Conservation (phyloP, 2,113 vertebrate genomes). For the Phaethon lepturus region DNA sequence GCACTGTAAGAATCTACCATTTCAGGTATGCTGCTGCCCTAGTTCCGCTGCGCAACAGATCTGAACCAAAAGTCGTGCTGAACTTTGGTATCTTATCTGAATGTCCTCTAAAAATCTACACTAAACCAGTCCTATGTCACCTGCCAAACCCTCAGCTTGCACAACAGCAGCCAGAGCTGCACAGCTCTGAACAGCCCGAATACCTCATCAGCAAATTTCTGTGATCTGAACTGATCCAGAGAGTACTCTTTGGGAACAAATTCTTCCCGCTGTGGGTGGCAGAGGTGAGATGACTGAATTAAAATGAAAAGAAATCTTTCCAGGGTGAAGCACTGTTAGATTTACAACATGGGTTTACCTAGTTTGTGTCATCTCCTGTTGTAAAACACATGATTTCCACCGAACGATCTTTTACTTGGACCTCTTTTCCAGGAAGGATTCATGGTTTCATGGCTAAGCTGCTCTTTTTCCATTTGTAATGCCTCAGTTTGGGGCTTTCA, state of each 20-base stretch:
- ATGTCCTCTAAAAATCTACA: background rate
- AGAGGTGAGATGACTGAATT: background rate
- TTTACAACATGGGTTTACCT: background rate
- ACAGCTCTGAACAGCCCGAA: background rate
- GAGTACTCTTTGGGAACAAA: background rate
- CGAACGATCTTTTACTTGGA: background rate
- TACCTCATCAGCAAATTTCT: background rate
- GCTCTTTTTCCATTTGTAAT: background rate
- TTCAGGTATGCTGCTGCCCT: background rate
- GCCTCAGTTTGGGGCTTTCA: background rate
- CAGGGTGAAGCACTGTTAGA: background rate
- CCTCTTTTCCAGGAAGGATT: background rate
- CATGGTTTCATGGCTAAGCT: background rate
- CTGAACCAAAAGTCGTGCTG: background rate
- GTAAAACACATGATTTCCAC: background rate
- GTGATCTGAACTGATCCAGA: background rate
- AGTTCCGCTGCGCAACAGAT: rapidly evolving
- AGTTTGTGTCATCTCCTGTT: background rate
- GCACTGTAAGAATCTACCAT: background rate
- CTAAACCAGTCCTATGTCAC: background rate
- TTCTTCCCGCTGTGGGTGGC: background rate
- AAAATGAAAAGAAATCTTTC: background rate
- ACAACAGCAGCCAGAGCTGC: background rate
- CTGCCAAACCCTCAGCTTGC: background rate
- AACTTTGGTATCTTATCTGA: background rate